Percentiles rank a stretch among this genome's conserved stretches.
phyloP scores from a whole-genome alignment of 2,888 invertebrate genomes.

The Lydus trimaculatus region DNA sequence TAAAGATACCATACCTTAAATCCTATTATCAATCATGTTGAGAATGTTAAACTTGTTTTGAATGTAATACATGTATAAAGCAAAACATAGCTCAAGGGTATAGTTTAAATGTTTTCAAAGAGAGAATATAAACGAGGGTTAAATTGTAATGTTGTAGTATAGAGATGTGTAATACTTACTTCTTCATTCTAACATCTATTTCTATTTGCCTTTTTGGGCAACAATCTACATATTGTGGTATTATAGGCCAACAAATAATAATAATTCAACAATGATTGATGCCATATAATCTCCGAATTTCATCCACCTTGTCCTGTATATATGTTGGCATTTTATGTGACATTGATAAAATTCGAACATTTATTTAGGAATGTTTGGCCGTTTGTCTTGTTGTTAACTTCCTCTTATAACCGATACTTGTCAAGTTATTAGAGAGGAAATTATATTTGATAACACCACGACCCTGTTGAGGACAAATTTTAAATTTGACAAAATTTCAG shows the following conservation, averaged over 20 bases:
- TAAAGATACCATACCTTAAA: constrained; percentile 10
- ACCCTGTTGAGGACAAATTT: not conserved
- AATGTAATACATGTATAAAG: not conserved
- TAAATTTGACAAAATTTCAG: not conserved
- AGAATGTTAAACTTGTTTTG: constrained; percentile 16
- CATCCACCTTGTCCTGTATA: constrained; percentile 6
- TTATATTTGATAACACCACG: not conserved
- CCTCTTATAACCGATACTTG: not conserved
- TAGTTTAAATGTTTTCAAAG: constrained; percentile 12
- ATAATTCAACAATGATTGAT: constrained; percentile 21
- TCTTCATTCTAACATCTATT: not conserved
- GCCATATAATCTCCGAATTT: constrained; percentile 14
- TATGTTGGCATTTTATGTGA: not conserved
- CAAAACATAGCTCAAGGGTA: constrained; percentile 2
- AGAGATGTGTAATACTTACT: too few species aligned
- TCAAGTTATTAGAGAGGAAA: not conserved
- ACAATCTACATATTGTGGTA: constrained; percentile 21
- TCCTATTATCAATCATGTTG: constrained; percentile 19
- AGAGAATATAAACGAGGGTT: not conserved
- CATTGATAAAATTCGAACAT: constrained; percentile 16
- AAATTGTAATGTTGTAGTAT: constrained; percentile 12
- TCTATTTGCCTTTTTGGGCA: not conserved
- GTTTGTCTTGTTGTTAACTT: not conserved
- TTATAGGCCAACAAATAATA: constrained; percentile 17
- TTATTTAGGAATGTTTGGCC: constrained; percentile 15